These are phyloP conservation scores for Luperina testacea DNA, from an alignment of 2,888 invertebrate species.

Conservation along the genomic window DNA sequence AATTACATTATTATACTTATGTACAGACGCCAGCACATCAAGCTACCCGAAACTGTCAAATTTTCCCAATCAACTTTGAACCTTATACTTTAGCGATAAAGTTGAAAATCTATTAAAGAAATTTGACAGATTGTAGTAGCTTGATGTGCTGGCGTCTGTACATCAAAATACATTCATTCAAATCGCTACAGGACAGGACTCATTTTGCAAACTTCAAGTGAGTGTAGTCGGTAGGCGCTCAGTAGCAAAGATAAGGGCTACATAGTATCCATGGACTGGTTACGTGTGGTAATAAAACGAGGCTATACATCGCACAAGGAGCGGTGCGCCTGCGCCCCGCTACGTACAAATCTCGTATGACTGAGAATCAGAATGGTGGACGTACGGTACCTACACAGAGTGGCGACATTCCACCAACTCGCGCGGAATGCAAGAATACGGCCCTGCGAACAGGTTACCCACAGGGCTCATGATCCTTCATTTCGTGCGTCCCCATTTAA, in stretches of 20 bases:
- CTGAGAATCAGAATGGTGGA: constrained; percentile 78
- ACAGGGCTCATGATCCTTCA: constrained; percentile 78
- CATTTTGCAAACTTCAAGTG: constrained; percentile 65
- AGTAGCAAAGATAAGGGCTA: constrained; percentile 84
- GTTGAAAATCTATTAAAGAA: too few relatives aligned
- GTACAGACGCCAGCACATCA: too few relatives aligned
- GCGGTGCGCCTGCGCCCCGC: constrained; percentile 79
- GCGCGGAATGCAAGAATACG: constrained; percentile 84
- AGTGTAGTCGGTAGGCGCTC: constrained; percentile 70
- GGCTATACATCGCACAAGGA: constrained; percentile 78
- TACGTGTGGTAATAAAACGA: constrained; percentile 82
- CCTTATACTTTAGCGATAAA: too few relatives aligned
- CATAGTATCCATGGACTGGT: constrained; percentile 79
- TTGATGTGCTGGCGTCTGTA: too few relatives aligned
- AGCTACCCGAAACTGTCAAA: too few relatives aligned
- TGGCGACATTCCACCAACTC: constrained; percentile 87
- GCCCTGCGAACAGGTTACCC: constrained; percentile 87
- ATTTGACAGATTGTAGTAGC: too few relatives aligned
- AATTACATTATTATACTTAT: background rate
- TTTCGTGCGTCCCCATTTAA: constrained; percentile 79
- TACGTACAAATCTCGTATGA: constrained; percentile 86
- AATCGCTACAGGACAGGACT: constrained; percentile 45
- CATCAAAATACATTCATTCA: constrained; percentile 39
- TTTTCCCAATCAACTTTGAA: too few relatives aligned
- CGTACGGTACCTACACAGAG: constrained; percentile 86